A percentile compares a stretch with the other conserved stretches of the same genome.
These are phyloP conservation scores for Hoplostethus mediterraneus DNA, from an alignment of 2,797 vertebrate genomes.

Conservation along the genomic window DNA sequence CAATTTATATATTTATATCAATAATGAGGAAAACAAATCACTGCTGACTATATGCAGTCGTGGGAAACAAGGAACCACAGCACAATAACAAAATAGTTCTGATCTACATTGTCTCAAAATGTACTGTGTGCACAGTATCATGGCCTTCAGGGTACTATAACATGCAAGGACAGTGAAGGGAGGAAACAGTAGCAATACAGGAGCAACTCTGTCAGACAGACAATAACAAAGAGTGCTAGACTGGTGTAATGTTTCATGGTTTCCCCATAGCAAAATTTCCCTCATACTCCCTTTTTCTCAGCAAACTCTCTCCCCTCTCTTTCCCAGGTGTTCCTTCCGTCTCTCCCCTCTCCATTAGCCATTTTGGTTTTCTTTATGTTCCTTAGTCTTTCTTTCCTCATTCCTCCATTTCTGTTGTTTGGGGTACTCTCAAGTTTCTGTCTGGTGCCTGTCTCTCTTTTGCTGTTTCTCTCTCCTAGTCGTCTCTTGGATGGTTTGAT, in stretches of 20 bases:
- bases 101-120: too few species aligned
- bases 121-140: background rate
- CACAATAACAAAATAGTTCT: too few species aligned
- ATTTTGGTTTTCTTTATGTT: conserved; percentile 9
- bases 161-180: conserved; percentile 23
- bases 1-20: too few species aligned
- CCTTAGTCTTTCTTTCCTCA: background rate
- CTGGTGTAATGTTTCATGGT: conserved; percentile 58
- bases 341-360: conserved; percentile 3
- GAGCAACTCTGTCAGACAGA: conserved; percentile 44
- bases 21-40: too few species aligned
- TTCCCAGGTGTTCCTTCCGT: conserved; percentile 38
- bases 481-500: conserved; percentile 40
- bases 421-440: conserved; percentile 33
- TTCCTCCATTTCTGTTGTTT: conserved; percentile 16
- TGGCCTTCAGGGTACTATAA: conserved; percentile 9
- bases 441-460: conserved; percentile 32
- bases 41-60: too few species aligned
- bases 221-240: conserved; percentile 48
- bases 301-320: conserved; percentile 19
- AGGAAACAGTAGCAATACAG: conserved; percentile 52
- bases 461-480: conserved; percentile 32
- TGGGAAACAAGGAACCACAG: too few species aligned
- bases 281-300: conserved; percentile 19
- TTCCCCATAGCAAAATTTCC: conserved; percentile 32